Evolutionary conservation across 2,888 invertebrate species (phyloP), one percentile per base, ranked within the genome.

Genomic region (Mellilla xanthometata): DNA sequence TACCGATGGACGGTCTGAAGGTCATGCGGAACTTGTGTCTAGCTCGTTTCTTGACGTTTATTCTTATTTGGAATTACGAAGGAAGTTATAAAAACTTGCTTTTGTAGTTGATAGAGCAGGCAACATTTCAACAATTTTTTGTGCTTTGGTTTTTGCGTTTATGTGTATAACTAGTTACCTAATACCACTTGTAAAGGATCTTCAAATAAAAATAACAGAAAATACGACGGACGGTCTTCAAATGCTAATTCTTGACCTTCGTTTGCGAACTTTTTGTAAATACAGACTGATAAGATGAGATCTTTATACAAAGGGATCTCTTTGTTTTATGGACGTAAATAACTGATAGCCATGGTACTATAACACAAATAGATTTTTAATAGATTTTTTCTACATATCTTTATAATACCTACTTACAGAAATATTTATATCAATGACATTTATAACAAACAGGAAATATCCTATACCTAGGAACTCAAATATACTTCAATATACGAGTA

Each of bases 11-110:
- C 81, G 55, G 62, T 56, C 65, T 68, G 80, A 84, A 84, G 84
- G 83, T 83, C 82, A 80, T 70, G 42, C 72, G 75, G 81, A 82
- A 79, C 80, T 80, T 65, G 54, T 65, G 74, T 74, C 72, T 79
- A 74, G 75, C 62, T 59, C 40, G 45, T 45, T 41, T 31, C 34
- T 47, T 30, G 56, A 58, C 67, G 44, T 68, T 67, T 62, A 70
- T 69, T 72, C 71, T 69, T 70, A 67, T 65, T 65, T 68, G 61
- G 58, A 63, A 64, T 66, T 65, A 63, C 69, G 67, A 73, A 78
- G 79, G 77, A 80, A 78, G 73, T 77, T 62, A 72, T 70, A 75
- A 76, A 76, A 72, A 73, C 63, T 52, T 42, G 68, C 54, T 68
- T 62, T 57, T 59, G 47, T 64, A 66, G 62, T 68, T 65, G 61